Evolutionary conservation across 1,140 invertebrate genomes (phyloP).

Genomic region (Ridgeia piscesae): DNA sequence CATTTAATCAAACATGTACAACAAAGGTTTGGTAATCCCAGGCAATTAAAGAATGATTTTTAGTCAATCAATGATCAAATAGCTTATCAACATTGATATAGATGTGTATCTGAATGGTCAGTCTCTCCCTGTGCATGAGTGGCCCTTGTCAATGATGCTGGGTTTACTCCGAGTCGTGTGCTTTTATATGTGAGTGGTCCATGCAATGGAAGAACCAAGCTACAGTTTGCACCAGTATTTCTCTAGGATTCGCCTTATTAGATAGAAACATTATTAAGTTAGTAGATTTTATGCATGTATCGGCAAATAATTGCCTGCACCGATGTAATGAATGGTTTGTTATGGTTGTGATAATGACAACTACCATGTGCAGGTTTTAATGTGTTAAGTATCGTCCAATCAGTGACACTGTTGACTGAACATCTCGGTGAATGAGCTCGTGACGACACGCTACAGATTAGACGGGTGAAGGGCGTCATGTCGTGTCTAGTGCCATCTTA

Average conservation of each 20-base stretch:
- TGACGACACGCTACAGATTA: not conserved
- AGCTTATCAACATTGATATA: not conserved
- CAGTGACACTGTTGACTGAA: not conserved
- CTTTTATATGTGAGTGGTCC: not conserved
- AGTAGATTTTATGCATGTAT: not conserved
- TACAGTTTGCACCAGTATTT: not conserved
- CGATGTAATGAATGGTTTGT: not conserved
- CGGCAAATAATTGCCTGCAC: not conserved
- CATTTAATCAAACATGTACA: not conserved
- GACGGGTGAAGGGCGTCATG: not conserved
- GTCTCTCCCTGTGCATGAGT: not conserved
- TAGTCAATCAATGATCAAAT: not conserved
- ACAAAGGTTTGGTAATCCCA: not conserved
- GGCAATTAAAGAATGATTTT: not conserved
- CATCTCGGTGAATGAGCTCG: not conserved
- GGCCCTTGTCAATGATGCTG: not conserved
- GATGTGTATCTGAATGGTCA: not conserved
- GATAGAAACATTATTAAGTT: not conserved
- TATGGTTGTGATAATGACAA: not conserved
- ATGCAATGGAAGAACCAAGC: not conserved
- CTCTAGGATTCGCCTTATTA: not conserved
- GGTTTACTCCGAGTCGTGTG: not conserved
- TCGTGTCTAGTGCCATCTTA: not conserved
- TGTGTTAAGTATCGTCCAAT: not conserved
- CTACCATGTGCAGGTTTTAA: not conserved